phyloP scores from a whole-genome alignment of 2,888 invertebrate species.

The Homarus gammarus region DNA sequence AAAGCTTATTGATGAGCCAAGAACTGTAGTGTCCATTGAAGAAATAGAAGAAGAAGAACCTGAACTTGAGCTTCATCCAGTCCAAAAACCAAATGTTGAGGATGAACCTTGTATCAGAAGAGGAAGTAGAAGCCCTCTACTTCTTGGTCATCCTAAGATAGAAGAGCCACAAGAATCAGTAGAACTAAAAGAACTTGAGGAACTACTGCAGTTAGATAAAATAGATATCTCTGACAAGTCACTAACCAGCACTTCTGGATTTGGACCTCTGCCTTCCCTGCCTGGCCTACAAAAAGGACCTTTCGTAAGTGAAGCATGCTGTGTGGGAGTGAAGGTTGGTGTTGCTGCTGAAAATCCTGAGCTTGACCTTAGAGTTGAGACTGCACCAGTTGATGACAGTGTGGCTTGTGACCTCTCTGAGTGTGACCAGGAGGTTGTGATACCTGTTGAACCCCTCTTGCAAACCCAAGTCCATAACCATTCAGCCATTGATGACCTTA shows the following conservation, averaged over 20 bases:
- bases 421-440: constrained; percentile 64
- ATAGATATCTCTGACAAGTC: constrained; percentile 49
- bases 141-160: constrained; percentile 44
- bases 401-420: constrained; percentile 68
- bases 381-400: constrained; percentile 55
- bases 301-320: constrained; percentile 68
- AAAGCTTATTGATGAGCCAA: constrained; percentile 66
- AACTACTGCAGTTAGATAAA: constrained; percentile 36
- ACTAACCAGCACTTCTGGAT: constrained; percentile 30
- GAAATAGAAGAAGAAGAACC: constrained; percentile 35
- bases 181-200: constrained; percentile 36
- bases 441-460: constrained; percentile 35
- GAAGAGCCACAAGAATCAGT: constrained; percentile 8
- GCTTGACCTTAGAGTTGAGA: constrained; percentile 66
- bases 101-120: constrained; percentile 61
- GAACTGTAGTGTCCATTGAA: constrained; percentile 14
- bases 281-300: constrained; percentile 50
- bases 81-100: not conserved
- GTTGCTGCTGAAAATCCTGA: constrained; percentile 46
- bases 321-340: constrained; percentile 59
- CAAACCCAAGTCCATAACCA: constrained; percentile 56
- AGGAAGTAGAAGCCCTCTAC: constrained; percentile 42
- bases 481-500: constrained; percentile 50
- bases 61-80: constrained; percentile 16
- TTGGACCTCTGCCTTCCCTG: constrained; percentile 46